Evolutionary conservation across 2,797 vertebrate genomes (phyloP), one percentile per base, ranked within the genome.

Genomic region (Bovichtus variegatus): DNA sequence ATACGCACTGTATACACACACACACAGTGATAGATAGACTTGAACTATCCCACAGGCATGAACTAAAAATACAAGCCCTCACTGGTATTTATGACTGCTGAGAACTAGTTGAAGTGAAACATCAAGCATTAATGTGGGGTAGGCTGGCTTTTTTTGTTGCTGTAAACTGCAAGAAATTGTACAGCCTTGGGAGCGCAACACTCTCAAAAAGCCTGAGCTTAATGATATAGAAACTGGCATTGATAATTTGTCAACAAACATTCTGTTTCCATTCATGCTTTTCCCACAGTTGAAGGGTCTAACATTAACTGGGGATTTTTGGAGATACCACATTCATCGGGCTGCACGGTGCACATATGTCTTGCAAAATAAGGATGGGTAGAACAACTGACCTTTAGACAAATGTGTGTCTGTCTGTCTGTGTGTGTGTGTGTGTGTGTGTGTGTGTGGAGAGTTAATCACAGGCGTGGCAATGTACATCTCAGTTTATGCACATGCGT

Each of bases 31-130:
- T 8, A 55, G 49, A 83, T 54, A 78, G 59, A 69, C 66, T 61
- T 81, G 71, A 89, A 85, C 78, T 78, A 73, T 90, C 84, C 74
- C 89, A 90, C 85, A 92, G 79, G 91, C 86, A 49, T n/a, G 46
- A 61, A 61, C 84, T 85, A 85, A 90, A 93, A 92, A 91, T 90
- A 90, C 72, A 83, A 70, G 44, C 59, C 79, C 47, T 74, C 60
- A 15, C 71, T 63, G 46, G 78, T 84, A 86, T 92, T 90, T 87
- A 85, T 70, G 80, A 78, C 54, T n/a, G 25, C 70, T 85, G 78
- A 83, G 81, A 86, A 80, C 55, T 81, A 81, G 65, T 44, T 76
- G 62, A 82, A 82, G 64, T 68, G 64, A 87, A 82, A 75, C 47
- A 69, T 71, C 47, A 54, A 74, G 65, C 55, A 84, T 68, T 83